Base-by-base conservation (phyloP, 2,888 invertebrate species). In the Drosophila subsilvestris region DNA sequence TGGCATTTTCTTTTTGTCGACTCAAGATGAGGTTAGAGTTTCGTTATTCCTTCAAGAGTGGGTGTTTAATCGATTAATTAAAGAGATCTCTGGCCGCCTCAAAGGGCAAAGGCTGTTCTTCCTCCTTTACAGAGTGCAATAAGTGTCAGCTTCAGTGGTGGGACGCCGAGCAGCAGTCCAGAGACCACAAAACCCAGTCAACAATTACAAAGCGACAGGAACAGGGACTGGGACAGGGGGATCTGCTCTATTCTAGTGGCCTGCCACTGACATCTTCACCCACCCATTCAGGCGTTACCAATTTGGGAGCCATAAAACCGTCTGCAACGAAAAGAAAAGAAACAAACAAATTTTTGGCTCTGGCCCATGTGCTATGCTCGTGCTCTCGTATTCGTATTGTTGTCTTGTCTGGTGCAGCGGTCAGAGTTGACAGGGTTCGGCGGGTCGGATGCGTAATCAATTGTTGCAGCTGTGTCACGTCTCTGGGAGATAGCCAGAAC, bases 371-470 rank as follows among this genome's bases (percentile, higher is more conserved):
- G 29, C 20, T 10, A 9, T 32, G 22, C 22, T 22, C 22, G 22
- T 22, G 22, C 22, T 20, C 20, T 20, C 1, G 20, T 20, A 50
- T 54, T 49, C 20, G 65, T 42, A 32, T 71, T 50, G 71, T 50
- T 65, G 70, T 50, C 67, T 73, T 78, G 75, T 80, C 69, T 67
- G 50, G 60, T 66, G 66, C 74, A 72, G 55, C 51, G 70, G 72
- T 66, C 68, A 54, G 43, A 61, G 80, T 69, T 59, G 49, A 59
- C 53, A 45, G 63, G 68, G 75, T 84, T 75, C 78, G 65, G 66
- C 77, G 74, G 74, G 76, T 73, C 83, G 88, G 82, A 86, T 83
- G 83, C 86, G 86, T 82, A 86, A 88, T 88, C 86, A 83, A 82
- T 86, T 79, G 75, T 72, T 87, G 87, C 87, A 81, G 69, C 74